Evolutionary conservation across 2,797 vertebrate species (phyloP).

Genomic region (Distichodus sexfasciatus): DNA sequence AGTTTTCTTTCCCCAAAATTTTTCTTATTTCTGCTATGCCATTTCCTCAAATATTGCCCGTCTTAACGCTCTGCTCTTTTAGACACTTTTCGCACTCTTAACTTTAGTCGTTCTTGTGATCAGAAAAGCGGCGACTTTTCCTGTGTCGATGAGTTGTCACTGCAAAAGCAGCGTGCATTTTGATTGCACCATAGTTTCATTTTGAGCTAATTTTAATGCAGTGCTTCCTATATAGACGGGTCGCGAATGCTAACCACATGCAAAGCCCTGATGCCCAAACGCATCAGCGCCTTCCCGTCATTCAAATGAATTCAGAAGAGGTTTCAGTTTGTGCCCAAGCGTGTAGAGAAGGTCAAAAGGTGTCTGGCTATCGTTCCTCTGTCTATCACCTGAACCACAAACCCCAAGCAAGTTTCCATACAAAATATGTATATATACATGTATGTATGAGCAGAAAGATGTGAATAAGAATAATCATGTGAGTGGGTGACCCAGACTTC

Average conservation of each 20-base stretch:
- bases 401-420: slow-evolving; percentile 64
- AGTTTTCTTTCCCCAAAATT: too few relatives aligned
- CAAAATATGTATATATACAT: too few relatives aligned
- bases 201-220: neutral
- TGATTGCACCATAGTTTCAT: neutral
- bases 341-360: slow-evolving; percentile 37
- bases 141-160: too few relatives aligned
- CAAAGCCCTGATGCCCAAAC: neutral
- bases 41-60: neutral
- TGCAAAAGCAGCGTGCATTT: too few relatives aligned
- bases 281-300: slow-evolving; percentile 7
- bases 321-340: slow-evolving; percentile 28
- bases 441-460: slow-evolving; percentile 35
- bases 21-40: too few relatives aligned
- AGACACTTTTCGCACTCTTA: neutral
- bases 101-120: too few relatives aligned
- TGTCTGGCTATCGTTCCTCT: slow-evolving; percentile 43
- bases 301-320: slow-evolving; percentile 32
- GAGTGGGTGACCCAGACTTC: slow-evolving; percentile 59
- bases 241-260: neutral
- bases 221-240: neutral
- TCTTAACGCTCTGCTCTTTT: neutral
- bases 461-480: slow-evolving; percentile 65
- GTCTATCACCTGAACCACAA: slow-evolving; percentile 73
- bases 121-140: too few relatives aligned